A percentile compares a stretch with the other conserved stretches of the same genome.
These are phyloP conservation scores for Leptatherina wallacei DNA, from an alignment of 2,797 vertebrate genomes.

Conservation along the genomic window DNA sequence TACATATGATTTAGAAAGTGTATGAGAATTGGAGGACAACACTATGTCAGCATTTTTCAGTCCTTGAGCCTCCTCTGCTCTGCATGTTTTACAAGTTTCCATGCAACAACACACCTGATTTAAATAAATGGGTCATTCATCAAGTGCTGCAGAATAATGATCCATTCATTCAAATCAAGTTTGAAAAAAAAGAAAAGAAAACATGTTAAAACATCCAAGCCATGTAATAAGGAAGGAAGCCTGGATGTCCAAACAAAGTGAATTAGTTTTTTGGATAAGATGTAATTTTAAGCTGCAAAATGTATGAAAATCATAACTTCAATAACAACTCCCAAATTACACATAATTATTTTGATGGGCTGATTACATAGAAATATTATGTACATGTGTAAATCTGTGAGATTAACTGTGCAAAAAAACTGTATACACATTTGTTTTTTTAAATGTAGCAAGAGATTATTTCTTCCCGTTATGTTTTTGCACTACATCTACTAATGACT, in stretches of 20 bases:
- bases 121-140: background rate
- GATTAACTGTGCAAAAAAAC: too few relatives aligned
- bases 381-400: too few relatives aligned
- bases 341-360: background rate
- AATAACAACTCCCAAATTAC: background rate
- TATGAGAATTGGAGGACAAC: background rate
- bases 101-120: background rate
- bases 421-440: too few relatives aligned
- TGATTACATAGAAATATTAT: background rate
- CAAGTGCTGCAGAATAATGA: background rate
- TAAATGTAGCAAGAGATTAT: too few relatives aligned
- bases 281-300: too few relatives aligned
- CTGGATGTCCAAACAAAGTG: background rate
- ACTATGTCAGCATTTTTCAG: background rate
- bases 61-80: background rate
- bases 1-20: background rate
- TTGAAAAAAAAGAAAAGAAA: too few relatives aligned
- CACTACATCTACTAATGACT: too few relatives aligned
- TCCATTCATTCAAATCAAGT: background rate
- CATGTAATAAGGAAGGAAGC: background rate
- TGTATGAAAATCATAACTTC: background rate
- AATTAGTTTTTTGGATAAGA: background rate
- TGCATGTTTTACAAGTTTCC: background rate
- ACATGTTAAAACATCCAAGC: background rate
- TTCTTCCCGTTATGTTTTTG: too few relatives aligned